Evolutionary conservation across 2,797 vertebrate species (phyloP), one percentile per base, ranked within the genome.

Genomic region (Potorous gilbertii): DNA sequence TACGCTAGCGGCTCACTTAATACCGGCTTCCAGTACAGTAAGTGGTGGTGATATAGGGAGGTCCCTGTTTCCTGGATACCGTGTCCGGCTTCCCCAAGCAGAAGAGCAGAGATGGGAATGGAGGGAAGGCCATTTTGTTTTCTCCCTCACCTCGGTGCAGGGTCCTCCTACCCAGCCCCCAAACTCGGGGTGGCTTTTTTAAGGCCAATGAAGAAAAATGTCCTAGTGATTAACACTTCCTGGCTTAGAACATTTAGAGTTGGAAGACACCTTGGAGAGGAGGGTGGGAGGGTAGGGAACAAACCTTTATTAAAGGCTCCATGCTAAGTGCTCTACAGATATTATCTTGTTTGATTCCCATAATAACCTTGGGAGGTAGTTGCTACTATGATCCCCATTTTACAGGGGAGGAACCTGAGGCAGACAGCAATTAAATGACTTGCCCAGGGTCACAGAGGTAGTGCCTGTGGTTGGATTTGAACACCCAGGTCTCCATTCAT

Each of bases 1-100:
- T 98, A 93, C 97, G 91, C 96, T 92, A 97, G 98, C 1, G 90
- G 93, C 93, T 97, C 97, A 96, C 97, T 97, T 97, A 98, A 97
- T 98, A 97, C 97, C 5, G 9, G 97, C 98, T 98, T 98, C 97
- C 97, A 98, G 97, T 97, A 98, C 98, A 97, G 97, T 98, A 98
- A 98, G 97, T 97, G 97, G 98, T 92, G 4, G 97, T 98, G 98
- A 98, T 97, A 98, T 97, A 98, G 93, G 96, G 92, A 96, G 62
- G 97, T 92, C 94, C 93, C 96, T 91, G 55, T 95, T 96, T 98
- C 90, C 91, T 96, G 92, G 95, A 93, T 97, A 96, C 95, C 97
- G 95, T 55, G 92, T 95, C 96, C 95, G 90, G 94, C 96, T 97
- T 96, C 95, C 96, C 94, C 52, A 81, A 96, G 96, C 94, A 97